Evolutionary conservation across 2,113 vertebrate species (phyloP).

Genomic region (Thryonomys swinderianus): DNA sequence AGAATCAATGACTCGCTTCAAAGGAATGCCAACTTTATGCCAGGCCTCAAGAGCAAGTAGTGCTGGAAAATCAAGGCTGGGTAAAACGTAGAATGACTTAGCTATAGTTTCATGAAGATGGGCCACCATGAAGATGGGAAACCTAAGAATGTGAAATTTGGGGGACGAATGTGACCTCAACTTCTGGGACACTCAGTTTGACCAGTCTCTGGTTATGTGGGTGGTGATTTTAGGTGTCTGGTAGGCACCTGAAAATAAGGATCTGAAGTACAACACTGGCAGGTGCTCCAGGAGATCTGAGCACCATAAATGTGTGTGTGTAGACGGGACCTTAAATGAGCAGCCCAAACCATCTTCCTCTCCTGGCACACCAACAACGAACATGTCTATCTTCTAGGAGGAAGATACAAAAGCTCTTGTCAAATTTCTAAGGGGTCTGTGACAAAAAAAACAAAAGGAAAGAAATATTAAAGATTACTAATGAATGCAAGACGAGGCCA

Average conservation of each 20-base stretch:
- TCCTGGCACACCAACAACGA: neutral
- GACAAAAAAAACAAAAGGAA: neutral
- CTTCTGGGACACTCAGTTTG: neutral
- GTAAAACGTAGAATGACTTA: neutral
- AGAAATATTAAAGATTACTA: neutral
- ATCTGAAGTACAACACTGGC: neutral
- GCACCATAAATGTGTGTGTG: rapidly evolving
- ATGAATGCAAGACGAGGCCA: neutral
- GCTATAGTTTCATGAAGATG: neutral
- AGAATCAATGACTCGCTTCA: neutral
- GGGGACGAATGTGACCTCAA: neutral
- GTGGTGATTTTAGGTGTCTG: neutral
- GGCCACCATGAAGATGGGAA: neutral
- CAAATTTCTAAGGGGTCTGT: neutral
- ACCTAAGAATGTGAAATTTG: neutral
- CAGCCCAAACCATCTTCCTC: neutral
- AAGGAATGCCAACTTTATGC: neutral
- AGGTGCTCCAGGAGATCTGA: neutral
- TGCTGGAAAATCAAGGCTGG: neutral
- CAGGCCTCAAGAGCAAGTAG: neutral
- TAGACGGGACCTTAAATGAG: neutral
- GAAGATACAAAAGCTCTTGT: neutral
- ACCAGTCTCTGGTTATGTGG: neutral
- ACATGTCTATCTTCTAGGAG: neutral
- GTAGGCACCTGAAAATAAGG: neutral